These are phyloP conservation scores for Acrocephalus kingi DNA, from an alignment of 2,113 vertebrate genomes.

Conservation along the genomic window DNA sequence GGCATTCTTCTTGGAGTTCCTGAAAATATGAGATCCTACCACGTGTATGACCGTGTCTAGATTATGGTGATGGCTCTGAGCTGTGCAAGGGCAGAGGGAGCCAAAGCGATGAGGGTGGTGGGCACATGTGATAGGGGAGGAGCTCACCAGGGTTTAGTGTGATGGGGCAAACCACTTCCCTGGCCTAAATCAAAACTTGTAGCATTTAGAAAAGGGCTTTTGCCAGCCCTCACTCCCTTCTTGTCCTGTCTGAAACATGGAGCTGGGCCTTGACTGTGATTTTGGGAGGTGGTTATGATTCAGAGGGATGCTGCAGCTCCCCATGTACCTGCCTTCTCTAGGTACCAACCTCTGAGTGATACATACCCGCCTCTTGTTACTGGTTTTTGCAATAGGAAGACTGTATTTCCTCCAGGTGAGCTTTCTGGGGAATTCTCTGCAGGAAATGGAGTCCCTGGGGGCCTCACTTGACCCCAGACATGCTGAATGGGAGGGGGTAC, in stretches of 20 bases:
- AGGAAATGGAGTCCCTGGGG: neutral
- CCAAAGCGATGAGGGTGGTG: fast-evolving
- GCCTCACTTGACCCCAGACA: neutral
- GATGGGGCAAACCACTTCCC: neutral
- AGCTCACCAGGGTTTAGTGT: neutral
- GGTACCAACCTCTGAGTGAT: neutral
- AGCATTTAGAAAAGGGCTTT: neutral
- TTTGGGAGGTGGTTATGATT: neutral
- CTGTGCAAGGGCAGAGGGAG: neutral
- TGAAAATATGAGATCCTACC: neutral
- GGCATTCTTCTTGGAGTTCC: neutral
- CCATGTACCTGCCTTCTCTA: neutral
- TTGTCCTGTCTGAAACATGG: neutral
- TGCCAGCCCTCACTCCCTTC: neutral
- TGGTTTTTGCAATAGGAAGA: neutral
- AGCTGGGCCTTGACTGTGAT: neutral
- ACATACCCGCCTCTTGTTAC: fast-evolving
- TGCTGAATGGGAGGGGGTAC: neutral
- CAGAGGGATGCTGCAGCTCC: neutral
- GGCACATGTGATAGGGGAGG: neutral
- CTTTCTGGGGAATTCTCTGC: neutral
- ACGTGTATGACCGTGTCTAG: fast-evolving
- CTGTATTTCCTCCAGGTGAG: neutral
- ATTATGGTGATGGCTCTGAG: neutral
- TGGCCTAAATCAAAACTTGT: neutral